Evolutionary conservation across 2,888 invertebrate species (phyloP), one percentile per base, ranked within the genome.

Genomic region (Thalpophila matura): DNA sequence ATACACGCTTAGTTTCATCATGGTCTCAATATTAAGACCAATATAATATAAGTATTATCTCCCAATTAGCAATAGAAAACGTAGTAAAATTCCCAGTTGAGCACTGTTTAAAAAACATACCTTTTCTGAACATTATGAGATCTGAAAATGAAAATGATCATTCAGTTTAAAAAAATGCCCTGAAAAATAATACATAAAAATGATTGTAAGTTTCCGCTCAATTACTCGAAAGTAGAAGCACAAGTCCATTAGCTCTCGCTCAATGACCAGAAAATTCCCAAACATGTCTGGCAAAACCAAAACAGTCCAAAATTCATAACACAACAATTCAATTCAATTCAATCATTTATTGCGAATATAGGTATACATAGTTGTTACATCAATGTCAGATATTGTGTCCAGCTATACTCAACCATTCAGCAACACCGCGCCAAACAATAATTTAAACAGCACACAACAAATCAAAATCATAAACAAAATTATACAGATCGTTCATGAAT

Each of bases 401-500:
- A n/a, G n/a, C 38, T 26, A 26, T 5, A 26, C 26, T 26, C 26
- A 26, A 26, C 4, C 26, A 26, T 26, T 5, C 26, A 4, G 7
- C n/a, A n/a, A 45, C 60, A 64, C 4, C 51, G 46, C 22, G 18
- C 45, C 45, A 46, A 55, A 54, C 61, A 62, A n/a, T n/a, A 55
- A 72, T 66, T 60, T 46, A 37, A 60, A 68, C 60, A 55, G 38
- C 46, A 45, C 42, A 50, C 50, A 59, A 70, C 56, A 70, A 79
- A 59, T 70, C 67, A 74, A 67, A 68, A 72, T 46, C 63, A 66
- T 68, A 77, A 77, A 74, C 80, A 71, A 70, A 70, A 78, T 79
- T 74, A 70, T 74, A 80, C 76, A 72, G 75, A 79, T 70, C 70
- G 73, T 71, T 77, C 66, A 76, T 91, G 86, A 89, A 91, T 90